Evolutionary conservation across 2,113 vertebrate species (phyloP), one percentile per base, ranked within the genome.

Genomic region (Oceanites oceanicus): DNA sequence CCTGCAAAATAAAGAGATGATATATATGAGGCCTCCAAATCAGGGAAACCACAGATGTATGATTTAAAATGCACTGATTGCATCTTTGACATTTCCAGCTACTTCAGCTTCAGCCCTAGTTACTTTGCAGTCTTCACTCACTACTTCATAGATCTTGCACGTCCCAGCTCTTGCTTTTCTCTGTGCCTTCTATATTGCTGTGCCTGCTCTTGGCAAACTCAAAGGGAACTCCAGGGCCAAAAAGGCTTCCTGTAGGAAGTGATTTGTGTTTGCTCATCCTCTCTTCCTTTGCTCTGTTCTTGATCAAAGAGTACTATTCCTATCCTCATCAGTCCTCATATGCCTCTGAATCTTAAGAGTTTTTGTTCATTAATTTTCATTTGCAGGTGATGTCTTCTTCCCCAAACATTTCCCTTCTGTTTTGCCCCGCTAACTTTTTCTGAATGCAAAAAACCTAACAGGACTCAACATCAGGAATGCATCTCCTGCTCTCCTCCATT

Each of bases 1-100:
- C 98, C 98, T 98, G 95, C 40, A 93, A 97, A 96, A 96, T 50
- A 92, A 70, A 95, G 50, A 40, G 20, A 80, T 66, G 2, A 44
- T 26, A 49, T 36, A 55, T 62, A 47, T 89, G 36, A 81, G 44
- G 22, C 6, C 16, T 87, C 38, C 75, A 94, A 93, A 72, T 65
- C 18, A 94, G 42, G 22, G 52, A 83, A 96, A 93, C 59, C 38
- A 91, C 16, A 50, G 17, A 23, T 67, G 7, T 34, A 50, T 42
- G 23, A 74, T 62, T 20, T 71, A 83, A 94, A 67, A 67, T 73
- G 19, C 9, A 70, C 29, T 62, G 55, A 15, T 47, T 73, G 21
- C 40, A 68, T 34, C 30, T 81, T 79, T 73, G 53, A 44, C 67
- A 89, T 66, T 73, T 75, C 22, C n/a, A 87, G 36, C 40, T 91